Base-by-base conservation (phyloP, 2,888 invertebrate genomes). In the Agrochola macilenta region DNA sequence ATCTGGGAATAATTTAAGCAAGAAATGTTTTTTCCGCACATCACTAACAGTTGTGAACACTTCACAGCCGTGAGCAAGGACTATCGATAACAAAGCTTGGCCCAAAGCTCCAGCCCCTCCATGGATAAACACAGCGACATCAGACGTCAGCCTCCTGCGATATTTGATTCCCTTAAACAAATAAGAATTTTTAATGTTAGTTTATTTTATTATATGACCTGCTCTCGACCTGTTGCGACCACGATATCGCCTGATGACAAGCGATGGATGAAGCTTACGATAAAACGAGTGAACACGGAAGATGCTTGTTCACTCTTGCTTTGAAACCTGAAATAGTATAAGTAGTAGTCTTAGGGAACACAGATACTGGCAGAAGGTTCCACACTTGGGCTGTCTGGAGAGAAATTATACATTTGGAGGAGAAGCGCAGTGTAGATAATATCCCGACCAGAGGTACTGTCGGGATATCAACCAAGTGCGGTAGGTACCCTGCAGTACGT, bases 11-110 rank as follows among this genome's bases (percentile, higher is more conserved):
- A 93, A 23, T 82, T 88, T 91, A 4, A 68, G 73, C 2, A 94
- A 73, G 78, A 93, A 92, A 5, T 76, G 74, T 77, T 91, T 93
- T 78, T 93, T 93, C 5, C 79, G 74, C 5, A 81, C 35, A 43
- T 90, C 90, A 66, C 92, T 88, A 39, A 94, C 94, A 5, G 94
- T 92, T 11, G 92, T 87, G 57, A 92, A 94, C 2, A 94, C 92
- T 74, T 87, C 52, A 39, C 83, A 89, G 1, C 81, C 82, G 1
- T 78, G 20, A 14, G 84, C 88, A 30, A 93, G 81, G 4, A 89
- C 90, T n/a, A 93, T 83, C 5, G 89, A 86, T 20, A 93, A 89
- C 0, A 85, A 84, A 1, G 93, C 93, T 74, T 93, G 93, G 0
- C 93, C 88, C 0, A 88, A 70, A 26, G 89, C 87, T 1, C 89